Evolutionary conservation across 2,888 invertebrate genomes (phyloP).

Genomic region (Bombylius major): DNA sequence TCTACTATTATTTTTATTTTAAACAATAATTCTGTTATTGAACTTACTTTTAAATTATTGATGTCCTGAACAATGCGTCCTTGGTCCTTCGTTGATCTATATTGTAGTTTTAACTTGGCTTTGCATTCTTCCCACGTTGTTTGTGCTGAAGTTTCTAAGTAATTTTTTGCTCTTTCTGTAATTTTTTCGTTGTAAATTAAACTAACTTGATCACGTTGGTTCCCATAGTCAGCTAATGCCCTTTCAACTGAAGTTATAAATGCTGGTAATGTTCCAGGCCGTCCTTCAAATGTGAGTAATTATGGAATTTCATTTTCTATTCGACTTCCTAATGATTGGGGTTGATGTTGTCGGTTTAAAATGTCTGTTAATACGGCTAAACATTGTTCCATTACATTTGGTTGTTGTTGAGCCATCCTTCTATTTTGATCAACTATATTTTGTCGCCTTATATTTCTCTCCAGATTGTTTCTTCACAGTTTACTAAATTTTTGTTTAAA

Average conservation of each 20-base stretch:
- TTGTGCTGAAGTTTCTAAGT: not conserved
- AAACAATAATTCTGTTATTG: slow-evolving; percentile 1
- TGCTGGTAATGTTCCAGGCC: too few species aligned
- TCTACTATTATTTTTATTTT: slow-evolving; percentile 1
- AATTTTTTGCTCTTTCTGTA: slow-evolving; percentile 4
- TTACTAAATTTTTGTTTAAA: not conserved
- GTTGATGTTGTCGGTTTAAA: too few species aligned
- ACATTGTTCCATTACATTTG: too few species aligned
- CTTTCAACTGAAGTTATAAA: not conserved
- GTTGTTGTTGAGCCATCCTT: not conserved
- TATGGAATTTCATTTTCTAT: too few species aligned
- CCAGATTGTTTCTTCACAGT: not conserved
- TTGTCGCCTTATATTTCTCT: not conserved
- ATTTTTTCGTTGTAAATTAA: not conserved
- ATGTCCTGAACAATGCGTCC: not conserved
- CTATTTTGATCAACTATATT: not conserved
- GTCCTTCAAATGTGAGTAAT: too few species aligned
- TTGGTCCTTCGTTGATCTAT: slow-evolving; percentile 2
- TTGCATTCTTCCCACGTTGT: slow-evolving; percentile 4
- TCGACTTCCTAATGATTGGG: too few species aligned
- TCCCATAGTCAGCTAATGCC: not conserved
- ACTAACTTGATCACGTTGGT: not conserved
- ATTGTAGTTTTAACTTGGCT: slow-evolving; percentile 4
- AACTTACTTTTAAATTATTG: slow-evolving; percentile 1
- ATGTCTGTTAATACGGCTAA: too few species aligned